Evolutionary conservation across 2,113 vertebrate species (phyloP).

Genomic region (Melanostigma gelatinosum): DNA sequence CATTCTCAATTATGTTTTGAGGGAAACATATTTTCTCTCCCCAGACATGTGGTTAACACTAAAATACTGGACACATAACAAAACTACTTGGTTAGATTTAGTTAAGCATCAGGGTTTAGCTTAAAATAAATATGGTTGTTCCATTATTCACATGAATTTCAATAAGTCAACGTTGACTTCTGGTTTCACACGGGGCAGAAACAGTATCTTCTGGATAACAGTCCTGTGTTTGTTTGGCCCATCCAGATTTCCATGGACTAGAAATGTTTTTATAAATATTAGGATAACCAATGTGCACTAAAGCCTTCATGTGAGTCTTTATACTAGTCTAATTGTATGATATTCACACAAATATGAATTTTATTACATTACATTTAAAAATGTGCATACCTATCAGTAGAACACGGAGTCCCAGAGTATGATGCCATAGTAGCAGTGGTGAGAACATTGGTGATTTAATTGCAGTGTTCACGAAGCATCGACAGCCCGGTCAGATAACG

Average conservation of each 20-base stretch:
- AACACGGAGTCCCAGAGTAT: not conserved
- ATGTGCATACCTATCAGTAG: not conserved
- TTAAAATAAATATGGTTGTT: not conserved
- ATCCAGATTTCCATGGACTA: not conserved
- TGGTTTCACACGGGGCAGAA: not conserved
- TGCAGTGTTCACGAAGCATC: slow-evolving; percentile 23
- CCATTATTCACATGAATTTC: not conserved
- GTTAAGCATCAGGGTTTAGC: not conserved
- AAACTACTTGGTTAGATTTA: not conserved
- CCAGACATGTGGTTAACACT: not conserved
- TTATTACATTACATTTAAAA: not conserved
- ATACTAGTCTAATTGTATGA: too few species aligned
- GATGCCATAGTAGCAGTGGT: not conserved
- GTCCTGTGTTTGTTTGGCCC: not conserved
- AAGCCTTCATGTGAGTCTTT: not conserved
- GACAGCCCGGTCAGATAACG: slow-evolving; percentile 2
- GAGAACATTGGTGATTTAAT: slow-evolving; percentile 19
- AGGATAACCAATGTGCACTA: not conserved
- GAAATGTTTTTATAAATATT: not conserved
- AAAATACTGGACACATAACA: not conserved
- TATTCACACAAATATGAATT: not conserved
- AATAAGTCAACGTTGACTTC: not conserved
- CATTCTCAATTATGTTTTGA: not conserved
- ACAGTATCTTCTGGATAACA: not conserved
- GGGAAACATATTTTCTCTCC: not conserved